Evolutionary conservation across 2,797 vertebrate genomes (phyloP), one percentile per base, ranked within the genome.

Genomic region (Poeciliopsis paucimaculata): DNA sequence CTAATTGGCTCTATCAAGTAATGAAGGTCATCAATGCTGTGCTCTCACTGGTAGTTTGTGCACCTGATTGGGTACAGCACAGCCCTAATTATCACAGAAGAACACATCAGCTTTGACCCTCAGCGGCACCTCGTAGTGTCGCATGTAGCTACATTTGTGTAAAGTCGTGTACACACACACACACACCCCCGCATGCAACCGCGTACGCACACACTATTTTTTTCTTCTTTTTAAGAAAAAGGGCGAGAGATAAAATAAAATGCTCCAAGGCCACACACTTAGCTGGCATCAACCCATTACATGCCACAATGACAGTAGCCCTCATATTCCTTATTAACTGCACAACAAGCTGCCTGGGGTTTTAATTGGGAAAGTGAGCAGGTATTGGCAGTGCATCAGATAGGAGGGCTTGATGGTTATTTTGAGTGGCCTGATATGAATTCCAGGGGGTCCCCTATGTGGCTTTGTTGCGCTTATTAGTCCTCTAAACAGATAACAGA

Each of bases 391-490:
- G 89, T 76, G 87, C 89, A 94, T 94, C 92, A 93, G 91, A 94
- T 93, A 91, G 84, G 82, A 85, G 82, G 84, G 88, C 88, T 90
- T 86, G 90, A 92, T 92, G 90, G 88, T 90, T 92, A 92, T 93
- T 94, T 93, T 81, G 81, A 94, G 92, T 93, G 92, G 91, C 87
- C 92, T 94, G 93, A 94, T 95, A 94, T 90, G 85, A 94, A 95
- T 94, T 94, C 91, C 92, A 90, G 88, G 93, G 90, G 92, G 93
- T 90, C 86, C 82, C 84, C 86, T 91, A 84, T 78, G 86, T 89
- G 85, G 85, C 91, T 94, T 91, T 95, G 94, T 93, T 94, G 90
- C 92, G 92, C 91, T 94, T 95, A 94, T 95, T 95, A 95, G 91
- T 95, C 90, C 78, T 94, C 89, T 89, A 89, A 94, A 88, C 88